A percentile compares a stretch with the other conserved stretches of the same genome.
Conservation (phyloP, 2,888 invertebrate species). For the Drosophila flavopinicola region DNA sequence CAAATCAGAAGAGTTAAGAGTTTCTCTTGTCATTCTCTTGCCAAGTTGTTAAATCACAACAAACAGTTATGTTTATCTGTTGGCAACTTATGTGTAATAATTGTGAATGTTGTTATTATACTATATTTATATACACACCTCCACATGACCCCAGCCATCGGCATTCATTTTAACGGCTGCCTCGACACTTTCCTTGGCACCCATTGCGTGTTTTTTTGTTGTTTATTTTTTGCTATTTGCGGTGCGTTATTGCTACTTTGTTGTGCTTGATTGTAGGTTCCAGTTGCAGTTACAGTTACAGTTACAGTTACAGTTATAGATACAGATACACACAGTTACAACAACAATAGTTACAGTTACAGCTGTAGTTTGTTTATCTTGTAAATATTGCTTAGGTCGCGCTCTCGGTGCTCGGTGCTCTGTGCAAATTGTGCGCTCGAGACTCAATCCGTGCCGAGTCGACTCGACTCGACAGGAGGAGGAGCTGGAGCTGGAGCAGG, state of each 20-base stretch:
- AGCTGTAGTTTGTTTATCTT: conserved; percentile 45
- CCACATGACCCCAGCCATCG: conserved; percentile 92
- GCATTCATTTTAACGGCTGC: conserved; percentile 91
- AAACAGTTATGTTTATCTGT: background rate
- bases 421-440: conserved; percentile 37
- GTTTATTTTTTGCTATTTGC: conserved; percentile 29
- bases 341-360: conserved; percentile 23
- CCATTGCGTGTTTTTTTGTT: conserved; percentile 85
- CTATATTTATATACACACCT: conserved; percentile 86
- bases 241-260: conserved; percentile 24
- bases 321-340: conserved; percentile 21
- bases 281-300: conserved; percentile 23
- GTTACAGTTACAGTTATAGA: conserved; percentile 9
- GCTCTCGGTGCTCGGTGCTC: background rate
- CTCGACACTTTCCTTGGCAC: conserved; percentile 93
- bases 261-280: conserved; percentile 43
- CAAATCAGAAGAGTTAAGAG: no score
- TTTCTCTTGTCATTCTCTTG: background rate
- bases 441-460: conserved; percentile 9
- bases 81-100: conserved; percentile 3
- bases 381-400: conserved; percentile 38
- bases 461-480: background rate
- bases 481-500: background rate
- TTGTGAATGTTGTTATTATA: conserved; percentile 8
- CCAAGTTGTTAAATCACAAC: background rate